Evolutionary conservation across 2,113 vertebrate species (phyloP), one percentile per base, ranked within the genome.

Genomic region (Rhineura floridana): DNA sequence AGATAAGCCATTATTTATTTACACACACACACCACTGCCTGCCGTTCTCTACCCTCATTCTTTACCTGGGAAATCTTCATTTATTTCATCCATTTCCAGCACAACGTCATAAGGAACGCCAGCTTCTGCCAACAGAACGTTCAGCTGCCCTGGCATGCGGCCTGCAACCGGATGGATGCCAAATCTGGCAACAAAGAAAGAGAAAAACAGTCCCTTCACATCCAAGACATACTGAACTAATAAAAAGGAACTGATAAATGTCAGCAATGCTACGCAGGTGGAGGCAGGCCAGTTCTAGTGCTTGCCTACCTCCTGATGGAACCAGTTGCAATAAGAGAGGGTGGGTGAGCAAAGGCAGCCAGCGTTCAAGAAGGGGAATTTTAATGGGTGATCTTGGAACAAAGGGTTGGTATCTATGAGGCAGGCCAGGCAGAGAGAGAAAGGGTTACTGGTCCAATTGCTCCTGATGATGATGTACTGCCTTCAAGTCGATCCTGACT

Each of bases 141-240:
- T 94, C 33, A 91, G 79, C 52, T 94, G 91, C 17, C 87, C 87
- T 77, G 90, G 90, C 92, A 93, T 92, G 9, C 86, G 90, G 46
- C 94, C 93, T n/a, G 91, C 91, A 69, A 91, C 96, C 12, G 97
- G 96, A 88, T 97, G 97, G 91, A 97, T 97, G 6, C 97, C 97
- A 94, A 97, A 97, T 93, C 95, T 97, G 78, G 36, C 78, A 86
- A 39, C 39, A 10, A 23, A 75, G 42, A 77, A 11, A 42, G 69
- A 55, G 82, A 85, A 65, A 52, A 77, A 82, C 67, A 52, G 70
- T 10, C 33, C 19, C 33, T 50, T 42, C 50, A 13, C 44, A 73
- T 76, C 70, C 72, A 86, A 89, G 46, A 81, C 79, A 86, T 59
- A 46, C 59, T 83, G 70, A 86, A 86, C 46, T 77, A 81, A 85